Conservation (phyloP, 2,797 vertebrate species). For the Tragopan temminckii region DNA sequence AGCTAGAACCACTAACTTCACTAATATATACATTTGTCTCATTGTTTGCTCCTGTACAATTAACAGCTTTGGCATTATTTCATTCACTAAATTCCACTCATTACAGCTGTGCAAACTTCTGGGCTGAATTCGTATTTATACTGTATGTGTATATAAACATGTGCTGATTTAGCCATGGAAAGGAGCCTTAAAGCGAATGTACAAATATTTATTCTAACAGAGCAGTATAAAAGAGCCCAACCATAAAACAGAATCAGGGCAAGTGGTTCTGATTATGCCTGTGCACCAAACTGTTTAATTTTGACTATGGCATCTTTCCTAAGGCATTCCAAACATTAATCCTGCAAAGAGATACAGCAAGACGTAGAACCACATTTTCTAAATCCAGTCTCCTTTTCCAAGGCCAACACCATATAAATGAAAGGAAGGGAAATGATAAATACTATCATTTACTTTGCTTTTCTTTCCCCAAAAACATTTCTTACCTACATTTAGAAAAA, state of each 20-base stretch:
- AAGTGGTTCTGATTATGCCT: constrained; percentile 9
- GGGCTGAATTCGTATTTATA: constrained; percentile 51
- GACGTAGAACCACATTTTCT: neutral
- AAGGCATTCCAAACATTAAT: constrained; percentile 26
- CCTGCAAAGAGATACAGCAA: neutral
- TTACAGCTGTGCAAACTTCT: constrained; percentile 69
- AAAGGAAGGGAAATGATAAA: neutral
- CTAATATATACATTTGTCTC: neutral
- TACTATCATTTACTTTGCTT: neutral
- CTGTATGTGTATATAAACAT: constrained; percentile 34
- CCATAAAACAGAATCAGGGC: neutral
- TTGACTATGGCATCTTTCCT: neutral
- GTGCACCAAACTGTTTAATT: constrained; percentile 11
- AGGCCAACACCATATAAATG: neutral
- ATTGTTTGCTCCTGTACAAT: constrained; percentile 27
- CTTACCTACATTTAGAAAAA: neutral
- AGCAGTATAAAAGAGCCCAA: neutral
- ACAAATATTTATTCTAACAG: constrained; percentile 60
- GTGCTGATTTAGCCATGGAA: neutral
- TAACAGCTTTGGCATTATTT: constrained; percentile 47
- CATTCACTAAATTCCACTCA: constrained; percentile 47
- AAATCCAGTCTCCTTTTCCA: neutral
- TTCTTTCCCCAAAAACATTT: neutral
- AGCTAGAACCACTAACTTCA: neutral
- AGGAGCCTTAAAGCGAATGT: constrained; percentile 45